Base-by-base conservation (phyloP, 2,888 invertebrate genomes). In the Drosophila aldrichi region DNA sequence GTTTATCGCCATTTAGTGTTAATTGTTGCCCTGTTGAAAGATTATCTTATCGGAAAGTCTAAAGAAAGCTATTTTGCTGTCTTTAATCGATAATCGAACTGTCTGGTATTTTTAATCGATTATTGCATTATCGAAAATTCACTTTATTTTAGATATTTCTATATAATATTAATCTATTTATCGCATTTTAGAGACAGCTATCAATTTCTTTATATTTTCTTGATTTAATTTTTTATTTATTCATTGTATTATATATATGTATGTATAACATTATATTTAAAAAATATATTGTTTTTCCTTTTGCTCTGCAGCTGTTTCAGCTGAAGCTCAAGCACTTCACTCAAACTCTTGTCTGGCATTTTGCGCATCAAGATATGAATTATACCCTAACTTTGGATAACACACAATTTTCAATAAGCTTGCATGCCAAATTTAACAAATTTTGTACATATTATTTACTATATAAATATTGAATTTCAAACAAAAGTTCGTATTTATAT, bases 261-360 rank as follows among this genome's bases (percentile, higher is more conserved):
- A n/a, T n/a, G n/a, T n/a, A n/a, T n/a, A n/a, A n/a, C n/a, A n/a
- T n/a, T n/a, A n/a, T n/a, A n/a, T n/a, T n/a, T n/a, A n/a, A n/a
- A n/a, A n/a, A n/a, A n/a, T n/a, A n/a, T n/a, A n/a, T n/a, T n/a
- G n/a, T 29, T 9, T 9, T 34, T 29, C 16, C 48, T 29, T 48
- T 46, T 2, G 25, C 46, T 29, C 3, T 16, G 22, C 44, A 22
- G 10, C 8, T 44, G 44, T 22, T 44, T 48, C 29, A 48, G 46
- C 25, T 25, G 32, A 60, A 64, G 44, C 43, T 25, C 41, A 3
- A 44, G 9, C 46, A 48, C 29, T 70, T 8, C 1, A 8, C 8
- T 8, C 29, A 29, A 8, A 29, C 29, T 8, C 8, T 29, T 29
- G 29, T 29, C 29, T 29, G 29, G 29, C 29, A 29, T 29, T 29